These are phyloP conservation scores for Suricata suricatta DNA, from an alignment of 2,113 vertebrate genomes.

Conservation along the genomic window DNA sequence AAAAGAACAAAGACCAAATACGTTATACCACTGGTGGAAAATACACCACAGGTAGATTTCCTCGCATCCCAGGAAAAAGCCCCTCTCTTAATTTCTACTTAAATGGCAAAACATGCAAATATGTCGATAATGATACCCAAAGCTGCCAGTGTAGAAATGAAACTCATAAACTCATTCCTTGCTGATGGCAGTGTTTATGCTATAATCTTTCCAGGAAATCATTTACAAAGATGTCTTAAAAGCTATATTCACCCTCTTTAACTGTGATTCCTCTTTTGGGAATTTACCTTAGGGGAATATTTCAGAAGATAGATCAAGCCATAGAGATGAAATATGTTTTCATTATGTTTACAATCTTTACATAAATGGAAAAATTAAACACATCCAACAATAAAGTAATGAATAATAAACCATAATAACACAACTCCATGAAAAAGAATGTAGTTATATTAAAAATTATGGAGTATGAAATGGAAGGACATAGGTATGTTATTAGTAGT, in stretches of 20 bases:
- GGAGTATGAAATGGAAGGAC: background rate
- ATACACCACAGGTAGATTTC: background rate
- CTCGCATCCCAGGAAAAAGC: background rate
- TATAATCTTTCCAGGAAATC: slow-evolving; percentile 3
- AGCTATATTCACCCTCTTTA: background rate
- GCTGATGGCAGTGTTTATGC: background rate
- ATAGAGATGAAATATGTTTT: slow-evolving; percentile 10
- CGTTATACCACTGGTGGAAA: background rate
- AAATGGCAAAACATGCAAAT: slow-evolving; percentile 36
- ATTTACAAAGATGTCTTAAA: background rate
- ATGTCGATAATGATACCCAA: background rate
- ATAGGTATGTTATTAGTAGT: background rate
- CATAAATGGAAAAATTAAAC: background rate
- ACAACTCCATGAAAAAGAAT: background rate
- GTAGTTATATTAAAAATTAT: background rate
- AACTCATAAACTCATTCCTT: background rate
- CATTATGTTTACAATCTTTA: background rate
- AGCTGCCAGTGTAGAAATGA: background rate
- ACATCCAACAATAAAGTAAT: background rate
- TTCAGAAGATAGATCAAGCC: background rate
- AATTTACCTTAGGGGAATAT: slow-evolving; percentile 22
- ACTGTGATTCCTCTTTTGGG: background rate
- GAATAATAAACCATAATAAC: background rate
- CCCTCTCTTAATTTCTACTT: background rate
- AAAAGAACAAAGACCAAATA: background rate